Evolutionary conservation across 35 echinoderm and acorn worm species (phyloP).

Genomic region (Nesometra sesokonis): DNA sequence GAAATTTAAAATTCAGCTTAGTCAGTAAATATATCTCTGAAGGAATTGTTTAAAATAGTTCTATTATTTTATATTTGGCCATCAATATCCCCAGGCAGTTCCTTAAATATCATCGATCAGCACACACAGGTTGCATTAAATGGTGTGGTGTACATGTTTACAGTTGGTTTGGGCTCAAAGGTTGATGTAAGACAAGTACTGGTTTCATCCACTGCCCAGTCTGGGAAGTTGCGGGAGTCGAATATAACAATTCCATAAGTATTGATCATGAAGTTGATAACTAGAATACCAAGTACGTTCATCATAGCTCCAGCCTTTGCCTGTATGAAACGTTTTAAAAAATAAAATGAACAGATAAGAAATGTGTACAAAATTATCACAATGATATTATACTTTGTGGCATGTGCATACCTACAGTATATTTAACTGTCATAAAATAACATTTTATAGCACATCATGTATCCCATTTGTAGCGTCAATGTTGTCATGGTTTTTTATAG

Average conservation of each 20-base stretch:
- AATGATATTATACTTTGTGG: background rate
- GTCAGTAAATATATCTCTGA: too few relatives aligned
- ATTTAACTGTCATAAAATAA: background rate
- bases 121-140: background rate
- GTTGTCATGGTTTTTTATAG: too few relatives aligned
- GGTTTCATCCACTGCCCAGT: constrained; percentile 38
- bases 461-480: too few relatives aligned
- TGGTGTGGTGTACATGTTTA: background rate
- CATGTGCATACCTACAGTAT: background rate
- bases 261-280: constrained; percentile 69
- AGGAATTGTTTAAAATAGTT: too few relatives aligned
- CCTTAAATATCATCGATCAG: background rate
- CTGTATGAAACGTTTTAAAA: constrained; percentile 6
- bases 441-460: too few relatives aligned
- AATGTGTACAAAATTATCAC: background rate
- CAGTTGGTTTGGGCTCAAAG: background rate
- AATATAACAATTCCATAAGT: constrained; percentile 59
- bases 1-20: too few relatives aligned
- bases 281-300: constrained; percentile 64
- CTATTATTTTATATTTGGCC: too few relatives aligned
- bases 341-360: too few relatives aligned
- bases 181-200: background rate
- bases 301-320: constrained; percentile 46
- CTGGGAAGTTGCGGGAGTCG: constrained; percentile 65
- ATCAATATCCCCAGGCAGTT: too few relatives aligned